A percentile compares a stretch with the other conserved stretches of the same genome.
These are phyloP conservation scores for Phyllotis vaccarum DNA, from an alignment of 2,797 vertebrate species.

Conservation along the genomic window DNA sequence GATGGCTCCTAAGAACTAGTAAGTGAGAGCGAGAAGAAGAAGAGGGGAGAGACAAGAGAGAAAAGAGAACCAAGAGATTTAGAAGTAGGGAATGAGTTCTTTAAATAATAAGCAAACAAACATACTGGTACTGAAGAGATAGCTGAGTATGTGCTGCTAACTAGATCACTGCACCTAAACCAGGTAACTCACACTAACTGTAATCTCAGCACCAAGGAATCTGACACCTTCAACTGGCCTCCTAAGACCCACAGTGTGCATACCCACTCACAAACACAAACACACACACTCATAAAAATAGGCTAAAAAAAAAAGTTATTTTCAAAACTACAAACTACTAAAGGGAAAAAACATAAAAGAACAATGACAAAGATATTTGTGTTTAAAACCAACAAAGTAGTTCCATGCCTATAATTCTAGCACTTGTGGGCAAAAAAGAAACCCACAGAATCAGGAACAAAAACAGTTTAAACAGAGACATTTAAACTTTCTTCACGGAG, in stretches of 20 bases:
- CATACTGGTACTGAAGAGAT: not conserved
- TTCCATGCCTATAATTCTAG: not conserved
- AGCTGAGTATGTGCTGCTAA: not conserved
- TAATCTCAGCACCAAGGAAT: not conserved
- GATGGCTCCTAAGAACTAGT: not conserved
- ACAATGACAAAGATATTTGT: not conserved
- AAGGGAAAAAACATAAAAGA: not conserved
- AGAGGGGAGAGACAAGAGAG: not conserved
- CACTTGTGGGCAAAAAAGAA: constrained; percentile 12
- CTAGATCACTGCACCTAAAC: not conserved
- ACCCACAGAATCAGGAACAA: constrained; percentile 4
- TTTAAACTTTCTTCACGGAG: constrained; percentile 43
- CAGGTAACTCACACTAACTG: not conserved
- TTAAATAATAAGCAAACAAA: not conserved
- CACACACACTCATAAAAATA: not conserved
- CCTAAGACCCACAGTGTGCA: not conserved
- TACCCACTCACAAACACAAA: not conserved
- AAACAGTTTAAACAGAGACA: not conserved
- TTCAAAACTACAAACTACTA: constrained; percentile 29
- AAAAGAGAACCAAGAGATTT: not conserved
- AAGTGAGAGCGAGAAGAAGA: not conserved
- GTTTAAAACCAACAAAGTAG: constrained; percentile 49
- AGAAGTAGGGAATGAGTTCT: not conserved
- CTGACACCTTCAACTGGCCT: not conserved
- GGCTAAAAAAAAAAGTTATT: not conserved